Conservation (phyloP, 2,888 invertebrate species). For the Himalopsyche kuldschensis region DNA sequence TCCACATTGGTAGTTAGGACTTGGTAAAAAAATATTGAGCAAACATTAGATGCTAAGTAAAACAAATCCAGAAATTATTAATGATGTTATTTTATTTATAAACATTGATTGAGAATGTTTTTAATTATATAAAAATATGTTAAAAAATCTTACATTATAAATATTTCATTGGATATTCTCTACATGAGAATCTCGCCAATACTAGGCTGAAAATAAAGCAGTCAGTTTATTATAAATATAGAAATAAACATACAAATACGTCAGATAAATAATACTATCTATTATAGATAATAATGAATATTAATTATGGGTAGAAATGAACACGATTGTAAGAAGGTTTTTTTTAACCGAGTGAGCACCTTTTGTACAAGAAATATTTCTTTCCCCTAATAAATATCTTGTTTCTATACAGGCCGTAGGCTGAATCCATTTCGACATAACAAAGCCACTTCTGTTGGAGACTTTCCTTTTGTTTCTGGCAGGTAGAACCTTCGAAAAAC, state of each 20-base stretch:
- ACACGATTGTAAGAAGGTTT: too few relatives aligned
- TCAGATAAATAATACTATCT: background rate
- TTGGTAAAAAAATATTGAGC: background rate
- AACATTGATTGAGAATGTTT: background rate
- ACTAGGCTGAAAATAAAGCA: background rate
- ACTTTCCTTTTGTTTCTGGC: constrained; percentile 74
- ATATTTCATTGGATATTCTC: background rate
- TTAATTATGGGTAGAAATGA: too few relatives aligned
- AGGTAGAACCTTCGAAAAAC: constrained; percentile 64
- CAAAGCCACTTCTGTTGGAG: constrained; percentile 63
- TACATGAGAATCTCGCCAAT: background rate
- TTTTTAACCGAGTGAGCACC: background rate
- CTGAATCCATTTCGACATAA: background rate
- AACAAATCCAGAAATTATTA: background rate
- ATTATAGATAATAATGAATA: too few relatives aligned
- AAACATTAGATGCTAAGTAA: background rate
- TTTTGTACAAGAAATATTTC: background rate
- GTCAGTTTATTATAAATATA: background rate
- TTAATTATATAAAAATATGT: background rate
- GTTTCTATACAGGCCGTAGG: background rate
- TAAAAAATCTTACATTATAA: background rate
- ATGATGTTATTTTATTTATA: background rate
- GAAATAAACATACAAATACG: background rate
- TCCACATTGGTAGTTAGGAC: background rate
- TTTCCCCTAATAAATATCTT: background rate